phyloP scores from a whole-genome alignment of 2,888 invertebrate genomes.

The Drosophila cracens region DNA sequence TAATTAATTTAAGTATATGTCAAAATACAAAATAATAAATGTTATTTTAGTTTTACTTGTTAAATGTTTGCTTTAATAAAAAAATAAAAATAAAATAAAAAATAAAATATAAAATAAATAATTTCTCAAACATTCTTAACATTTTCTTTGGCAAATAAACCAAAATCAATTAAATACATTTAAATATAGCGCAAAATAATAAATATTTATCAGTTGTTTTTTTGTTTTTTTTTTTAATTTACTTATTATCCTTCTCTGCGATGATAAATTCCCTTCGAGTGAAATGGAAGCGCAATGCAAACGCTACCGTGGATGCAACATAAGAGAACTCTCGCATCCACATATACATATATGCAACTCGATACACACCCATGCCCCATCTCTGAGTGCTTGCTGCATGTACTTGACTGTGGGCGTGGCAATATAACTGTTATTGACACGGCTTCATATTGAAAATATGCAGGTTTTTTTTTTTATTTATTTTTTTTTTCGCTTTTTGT shows the following conservation, averaged over 20 bases:
- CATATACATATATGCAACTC: background rate
- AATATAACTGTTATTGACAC: slow-evolving; percentile 81
- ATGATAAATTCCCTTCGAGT: background rate
- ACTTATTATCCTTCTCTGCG: background rate
- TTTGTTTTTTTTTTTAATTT: background rate
- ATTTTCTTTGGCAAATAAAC: background rate
- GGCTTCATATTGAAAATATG: slow-evolving; percentile 80
- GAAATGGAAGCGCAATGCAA: slow-evolving; percentile 40
- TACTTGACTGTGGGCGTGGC: slow-evolving; percentile 42
- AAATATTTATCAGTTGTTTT: too few relatives aligned
- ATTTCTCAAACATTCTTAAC: background rate
- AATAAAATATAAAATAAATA: background rate
- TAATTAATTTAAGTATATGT: too few relatives aligned
- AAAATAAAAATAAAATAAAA: too few relatives aligned
- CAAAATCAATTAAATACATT: background rate
- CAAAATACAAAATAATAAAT: too few relatives aligned
- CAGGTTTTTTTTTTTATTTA: slow-evolving; percentile 2
- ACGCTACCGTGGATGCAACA: slow-evolving; percentile 8
- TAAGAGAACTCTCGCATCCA: slow-evolving; percentile 1
- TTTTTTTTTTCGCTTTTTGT: slow-evolving; percentile 37
- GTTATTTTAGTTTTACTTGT: background rate
- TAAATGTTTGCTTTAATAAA: background rate
- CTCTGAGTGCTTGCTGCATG: slow-evolving; percentile 25
- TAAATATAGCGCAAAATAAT: background rate
- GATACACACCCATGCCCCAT: background rate